These are phyloP conservation scores for Laothoe populi DNA, from an alignment of 2,888 invertebrate genomes.

Conservation along the genomic window DNA sequence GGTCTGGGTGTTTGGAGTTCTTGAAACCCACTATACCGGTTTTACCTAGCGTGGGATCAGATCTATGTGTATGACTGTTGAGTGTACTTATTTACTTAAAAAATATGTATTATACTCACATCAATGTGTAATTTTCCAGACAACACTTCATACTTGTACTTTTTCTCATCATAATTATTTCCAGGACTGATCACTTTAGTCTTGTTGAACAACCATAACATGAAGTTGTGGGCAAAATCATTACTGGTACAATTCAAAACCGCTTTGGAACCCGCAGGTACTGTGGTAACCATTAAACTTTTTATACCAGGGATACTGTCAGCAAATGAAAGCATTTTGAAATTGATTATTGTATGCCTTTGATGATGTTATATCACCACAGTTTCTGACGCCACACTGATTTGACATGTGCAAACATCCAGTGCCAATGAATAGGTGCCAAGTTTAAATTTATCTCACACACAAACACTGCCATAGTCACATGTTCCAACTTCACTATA, in stretches of 20 bases:
- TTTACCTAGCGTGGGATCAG: too few species aligned
- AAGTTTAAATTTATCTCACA: constrained; percentile 78
- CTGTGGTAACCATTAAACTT: constrained; percentile 73
- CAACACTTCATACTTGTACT: constrained; percentile 88
- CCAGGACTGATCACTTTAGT: constrained; percentile 86
- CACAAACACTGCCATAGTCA: constrained; percentile 55
- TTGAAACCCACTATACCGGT: too few species aligned
- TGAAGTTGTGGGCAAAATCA: constrained; percentile 87
- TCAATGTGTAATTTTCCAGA: constrained; percentile 87
- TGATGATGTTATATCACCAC: constrained; percentile 59
- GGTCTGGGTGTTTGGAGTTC: too few species aligned
- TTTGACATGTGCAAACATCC: constrained; percentile 66
- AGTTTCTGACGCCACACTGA: constrained; percentile 46
- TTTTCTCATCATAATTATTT: constrained; percentile 84
- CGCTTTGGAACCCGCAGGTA: constrained; percentile 84
- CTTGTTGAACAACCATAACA: constrained; percentile 87
- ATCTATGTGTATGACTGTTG: too few species aligned
- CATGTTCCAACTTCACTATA: constrained; percentile 58
- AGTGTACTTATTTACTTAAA: too few species aligned
- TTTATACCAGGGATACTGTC: constrained; percentile 55
- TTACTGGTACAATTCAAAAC: constrained; percentile 87
- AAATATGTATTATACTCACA: constrained; percentile 71
- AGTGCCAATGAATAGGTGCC: constrained; percentile 73
- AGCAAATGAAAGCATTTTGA: constrained; percentile 50
- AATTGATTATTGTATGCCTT: constrained; percentile 35